phyloP scores from a whole-genome alignment of 2,888 invertebrate genomes.

The Copidosoma aretas region DNA sequence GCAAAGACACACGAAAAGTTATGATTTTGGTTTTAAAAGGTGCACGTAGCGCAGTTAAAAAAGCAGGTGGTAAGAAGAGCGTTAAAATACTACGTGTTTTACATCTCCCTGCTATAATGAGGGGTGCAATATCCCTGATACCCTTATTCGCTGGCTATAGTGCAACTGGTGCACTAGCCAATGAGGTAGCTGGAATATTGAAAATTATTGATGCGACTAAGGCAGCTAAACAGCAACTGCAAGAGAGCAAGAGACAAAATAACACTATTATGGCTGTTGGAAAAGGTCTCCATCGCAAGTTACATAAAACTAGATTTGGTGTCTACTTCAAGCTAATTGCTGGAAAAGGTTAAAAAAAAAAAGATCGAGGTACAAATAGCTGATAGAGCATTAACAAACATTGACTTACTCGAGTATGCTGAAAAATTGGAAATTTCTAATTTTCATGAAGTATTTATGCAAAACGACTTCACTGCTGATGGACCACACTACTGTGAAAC shows the following conservation, averaged over 20 bases:
- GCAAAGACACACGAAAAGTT: too few relatives aligned
- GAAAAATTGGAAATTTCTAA: constrained; percentile 39
- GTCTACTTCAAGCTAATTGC: constrained; percentile 21
- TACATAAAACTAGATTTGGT: constrained; percentile 35
- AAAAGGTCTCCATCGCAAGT: constrained; percentile 44
- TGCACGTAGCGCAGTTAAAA: too few relatives aligned
- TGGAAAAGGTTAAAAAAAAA: not conserved
- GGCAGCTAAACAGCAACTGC: not conserved
- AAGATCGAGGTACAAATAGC: constrained; percentile 37
- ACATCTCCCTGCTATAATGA: constrained; percentile 5
- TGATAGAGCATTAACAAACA: constrained; percentile 43
- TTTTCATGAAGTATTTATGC: constrained; percentile 44
- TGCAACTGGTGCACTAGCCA: constrained; percentile 21
- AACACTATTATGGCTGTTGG: constrained; percentile 46
- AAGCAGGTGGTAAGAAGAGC: constrained; percentile 29
- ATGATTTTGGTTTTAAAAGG: too few relatives aligned
- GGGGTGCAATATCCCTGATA: constrained; percentile 46
- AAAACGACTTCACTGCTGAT: constrained; percentile 34
- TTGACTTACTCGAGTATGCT: constrained; percentile 9
- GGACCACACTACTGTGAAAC: constrained; percentile 34
- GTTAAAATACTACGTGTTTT: not conserved
- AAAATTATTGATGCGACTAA: constrained; percentile 21
- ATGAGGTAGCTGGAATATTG: constrained; percentile 36
- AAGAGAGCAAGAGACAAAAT: constrained; percentile 48
- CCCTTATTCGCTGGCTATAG: constrained; percentile 46